Evolutionary conservation across 35 echinoderm and acorn worm species (phyloP).

Genomic region (Heliocidaris erythrogramma): DNA sequence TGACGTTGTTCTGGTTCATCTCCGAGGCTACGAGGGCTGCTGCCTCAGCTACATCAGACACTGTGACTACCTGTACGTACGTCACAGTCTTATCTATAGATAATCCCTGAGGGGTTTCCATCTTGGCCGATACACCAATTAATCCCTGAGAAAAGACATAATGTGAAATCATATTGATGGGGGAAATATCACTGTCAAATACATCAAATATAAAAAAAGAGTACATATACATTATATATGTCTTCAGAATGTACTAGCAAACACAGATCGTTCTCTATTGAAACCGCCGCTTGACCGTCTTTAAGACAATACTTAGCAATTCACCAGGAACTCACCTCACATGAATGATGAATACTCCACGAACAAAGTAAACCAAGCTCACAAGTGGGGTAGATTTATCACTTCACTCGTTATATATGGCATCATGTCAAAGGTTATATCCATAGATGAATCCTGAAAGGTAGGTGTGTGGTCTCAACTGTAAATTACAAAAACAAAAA

Average conservation of each 20-base stretch:
- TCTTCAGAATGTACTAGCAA: too few species aligned
- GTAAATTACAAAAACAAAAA: neutral
- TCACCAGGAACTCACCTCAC: neutral
- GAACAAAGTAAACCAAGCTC: neutral
- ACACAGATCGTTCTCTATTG: too few species aligned
- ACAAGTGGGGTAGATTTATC: neutral
- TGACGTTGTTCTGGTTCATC: neutral
- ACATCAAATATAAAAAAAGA: too few species aligned
- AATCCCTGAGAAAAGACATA: neutral
- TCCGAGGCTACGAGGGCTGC: neutral
- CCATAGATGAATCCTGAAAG: neutral
- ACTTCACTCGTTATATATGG: neutral
- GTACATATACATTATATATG: too few species aligned
- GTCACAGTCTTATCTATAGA: constrained; percentile 2
- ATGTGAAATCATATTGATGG: too few species aligned
- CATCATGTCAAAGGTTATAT: neutral
- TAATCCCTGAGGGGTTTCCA: neutral
- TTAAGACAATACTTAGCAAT: too few species aligned
- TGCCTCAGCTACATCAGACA: constrained; percentile 17
- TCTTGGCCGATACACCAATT: neutral
- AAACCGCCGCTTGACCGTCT: too few species aligned
- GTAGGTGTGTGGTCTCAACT: neutral
- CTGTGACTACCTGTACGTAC: constrained; percentile 22
- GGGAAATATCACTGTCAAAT: too few species aligned
- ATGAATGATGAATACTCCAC: neutral